phyloP scores from a whole-genome alignment of 1,140 invertebrate species.

The Drosophila parvula region DNA sequence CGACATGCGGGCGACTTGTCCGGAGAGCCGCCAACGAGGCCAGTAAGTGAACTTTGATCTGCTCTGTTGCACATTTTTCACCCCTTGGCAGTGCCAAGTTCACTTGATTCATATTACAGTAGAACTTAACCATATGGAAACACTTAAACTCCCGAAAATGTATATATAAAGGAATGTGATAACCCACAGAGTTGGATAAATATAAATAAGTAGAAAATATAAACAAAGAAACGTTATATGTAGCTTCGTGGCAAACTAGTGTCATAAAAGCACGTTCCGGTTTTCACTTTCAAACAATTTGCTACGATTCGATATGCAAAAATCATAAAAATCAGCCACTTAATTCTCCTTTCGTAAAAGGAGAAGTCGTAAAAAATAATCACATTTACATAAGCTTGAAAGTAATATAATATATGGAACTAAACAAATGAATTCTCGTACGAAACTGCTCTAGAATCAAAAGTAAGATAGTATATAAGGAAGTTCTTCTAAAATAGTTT shows the following conservation, averaged over 20 bases:
- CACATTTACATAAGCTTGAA: not conserved
- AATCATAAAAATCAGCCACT: not conserved
- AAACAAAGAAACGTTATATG: not conserved
- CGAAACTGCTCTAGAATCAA: too few relatives aligned
- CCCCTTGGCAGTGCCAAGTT: not conserved
- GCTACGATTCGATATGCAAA: not conserved
- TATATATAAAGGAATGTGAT: not conserved
- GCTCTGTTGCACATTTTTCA: conserved; percentile 8
- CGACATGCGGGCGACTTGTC: conserved; percentile 78
- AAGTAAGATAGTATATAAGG: too few relatives aligned
- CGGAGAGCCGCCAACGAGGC: conserved; percentile 65
- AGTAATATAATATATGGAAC: not conserved
- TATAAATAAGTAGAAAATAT: not conserved
- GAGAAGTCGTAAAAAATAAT: not conserved
- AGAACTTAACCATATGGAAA: not conserved
- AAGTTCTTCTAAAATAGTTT: too few relatives aligned
- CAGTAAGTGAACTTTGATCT: conserved; percentile 71
- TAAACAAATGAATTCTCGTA: too few relatives aligned
- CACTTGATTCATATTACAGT: not conserved
- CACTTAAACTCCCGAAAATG: not conserved
- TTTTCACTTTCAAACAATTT: conserved; percentile 2
- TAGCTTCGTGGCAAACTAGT: not conserved
- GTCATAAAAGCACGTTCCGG: conserved; percentile 7
- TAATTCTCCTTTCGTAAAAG: not conserved
- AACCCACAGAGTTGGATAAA: not conserved